Percentiles rank a stretch among this genome's conserved stretches.
phyloP scores from a whole-genome alignment of 2,797 vertebrate species.

The Phrynocephalus vlangalii region DNA sequence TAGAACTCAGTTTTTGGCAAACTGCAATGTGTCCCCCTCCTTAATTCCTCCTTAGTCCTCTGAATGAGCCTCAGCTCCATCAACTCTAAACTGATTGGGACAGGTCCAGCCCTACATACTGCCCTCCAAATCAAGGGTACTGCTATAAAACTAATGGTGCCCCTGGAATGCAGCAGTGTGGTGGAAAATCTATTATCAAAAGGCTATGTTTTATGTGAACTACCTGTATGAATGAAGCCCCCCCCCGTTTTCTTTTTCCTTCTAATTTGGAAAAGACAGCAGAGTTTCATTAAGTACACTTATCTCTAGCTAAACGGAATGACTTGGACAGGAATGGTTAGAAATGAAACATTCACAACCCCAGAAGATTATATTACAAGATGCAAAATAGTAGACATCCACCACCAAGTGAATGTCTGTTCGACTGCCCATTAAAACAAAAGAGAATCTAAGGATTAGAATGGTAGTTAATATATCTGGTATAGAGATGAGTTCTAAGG shows the following conservation, averaged over 20 bases:
- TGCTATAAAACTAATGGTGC: slow-evolving; percentile 45
- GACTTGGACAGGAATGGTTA: slow-evolving; percentile 41
- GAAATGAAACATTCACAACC: slow-evolving; percentile 33
- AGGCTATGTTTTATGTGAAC: slow-evolving; percentile 56
- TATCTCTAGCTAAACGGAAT: slow-evolving; percentile 51
- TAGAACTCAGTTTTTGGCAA: slow-evolving; percentile 49
- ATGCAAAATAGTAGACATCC: slow-evolving; percentile 27
- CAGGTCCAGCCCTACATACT: slow-evolving; percentile 41
- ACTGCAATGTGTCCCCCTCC: background rate
- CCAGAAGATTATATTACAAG: slow-evolving; percentile 38
- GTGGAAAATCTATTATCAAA: slow-evolving; percentile 49
- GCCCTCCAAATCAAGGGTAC: slow-evolving; percentile 34
- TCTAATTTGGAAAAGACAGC: slow-evolving; percentile 55
- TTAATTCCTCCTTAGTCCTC: slow-evolving; percentile 7
- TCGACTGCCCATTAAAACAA: slow-evolving; percentile 51
- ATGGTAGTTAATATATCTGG: background rate
- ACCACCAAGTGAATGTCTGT: slow-evolving; percentile 15
- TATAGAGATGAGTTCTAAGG: slow-evolving; percentile 18
- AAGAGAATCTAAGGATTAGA: background rate
- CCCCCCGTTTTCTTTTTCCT: background rate
- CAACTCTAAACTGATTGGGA: slow-evolving; percentile 53
- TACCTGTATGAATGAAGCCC: slow-evolving; percentile 48
- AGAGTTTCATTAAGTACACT: slow-evolving; percentile 54
- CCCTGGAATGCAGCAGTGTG: slow-evolving; percentile 50
- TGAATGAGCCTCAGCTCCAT: slow-evolving; percentile 45